Percentiles rank a stretch among this genome's conserved stretches.
Evolutionary conservation across 2,113 vertebrate species (phyloP).

Genomic region (Seriola quinqueradiata): DNA sequence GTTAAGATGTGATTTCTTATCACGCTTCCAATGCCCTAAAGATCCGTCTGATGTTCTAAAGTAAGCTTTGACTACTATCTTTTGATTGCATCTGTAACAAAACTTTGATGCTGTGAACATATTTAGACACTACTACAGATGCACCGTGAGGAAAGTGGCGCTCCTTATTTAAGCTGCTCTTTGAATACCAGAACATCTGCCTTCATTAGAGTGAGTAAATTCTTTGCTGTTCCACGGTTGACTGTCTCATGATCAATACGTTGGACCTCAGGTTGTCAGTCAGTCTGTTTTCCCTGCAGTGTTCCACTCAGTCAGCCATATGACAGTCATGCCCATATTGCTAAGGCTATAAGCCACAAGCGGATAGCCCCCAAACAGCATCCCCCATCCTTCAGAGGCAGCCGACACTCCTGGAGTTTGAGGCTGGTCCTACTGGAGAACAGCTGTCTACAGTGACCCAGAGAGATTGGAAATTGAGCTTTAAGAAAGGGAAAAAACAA

Average conservation of each 20-base stretch:
- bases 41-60: not conserved
- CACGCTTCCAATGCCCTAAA: not conserved
- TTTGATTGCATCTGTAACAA: conserved; percentile 10
- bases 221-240: not conserved
- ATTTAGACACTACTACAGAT: conserved; percentile 22
- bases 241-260: conserved; percentile 63
- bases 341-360: conserved; percentile 47
- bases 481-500: conserved; percentile 78
- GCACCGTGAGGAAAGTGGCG: not conserved
- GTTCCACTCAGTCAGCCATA: conserved; percentile 44
- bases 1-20: not conserved
- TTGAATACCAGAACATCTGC: conserved; percentile 60
- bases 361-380: conserved; percentile 45
- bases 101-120: conserved; percentile 21
- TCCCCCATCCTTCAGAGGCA: conserved; percentile 47
- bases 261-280: conserved; percentile 54
- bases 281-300: conserved; percentile 54
- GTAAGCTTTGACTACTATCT: not conserved
- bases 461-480: conserved; percentile 78
- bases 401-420: conserved; percentile 60
- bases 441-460: conserved; percentile 80
- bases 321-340: conserved; percentile 59
- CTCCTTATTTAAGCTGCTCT: not conserved
- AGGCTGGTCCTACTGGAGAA: conserved; percentile 72
- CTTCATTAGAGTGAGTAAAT: conserved; percentile 44